Evolutionary conservation across 2,888 invertebrate genomes (phyloP), one percentile per base, ranked within the genome.

Genomic region (Leptinotarsa juncta): DNA sequence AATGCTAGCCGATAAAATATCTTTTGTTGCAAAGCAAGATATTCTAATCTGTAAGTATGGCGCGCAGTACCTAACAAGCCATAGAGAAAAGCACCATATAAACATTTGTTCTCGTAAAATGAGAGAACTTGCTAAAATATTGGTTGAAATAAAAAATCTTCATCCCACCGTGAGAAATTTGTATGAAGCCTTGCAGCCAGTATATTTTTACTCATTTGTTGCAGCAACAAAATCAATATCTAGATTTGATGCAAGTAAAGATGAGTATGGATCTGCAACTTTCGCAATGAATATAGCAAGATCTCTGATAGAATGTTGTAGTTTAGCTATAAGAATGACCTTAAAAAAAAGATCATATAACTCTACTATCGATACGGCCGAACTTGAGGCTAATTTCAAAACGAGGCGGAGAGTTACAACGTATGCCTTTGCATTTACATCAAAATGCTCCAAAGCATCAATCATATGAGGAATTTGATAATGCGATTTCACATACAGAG

Each of bases 381-480:
- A 77, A 77, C 23, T 26, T 12, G 75, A 75, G 62, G 79, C 79
- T 65, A 23, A 78, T 57, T 68, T 81, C 51, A 81, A 81, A 75
- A 71, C 60, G 82, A 66, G 73, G 77, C n/a, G 83, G 82, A 14
- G 80, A 83, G 69, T 71, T 82, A 14, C 79, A 83, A 74, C 71
- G 79, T 68, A 48, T 82, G 62, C 71, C 55, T 32, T 67, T 82
- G 48, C 68, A 78, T 65, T 55, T 71, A 32, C 78, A 81, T 71
- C 4, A 71, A 65, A 65, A 75, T 48, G 68, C 48, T 51, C 42
- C 69, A 23, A 51, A 72, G 70, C 60, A 70, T 50, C 49, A 79
- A 14, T 18, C 62, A 49, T 81, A 80, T 77, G 78, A 81, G 73
- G 82, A 81, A 73, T 80, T 81, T 77, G 51, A 67, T 62, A 74